These are phyloP conservation scores for Metaphire vulgaris DNA, from an alignment of 1,140 invertebrate genomes.

Conservation along the genomic window DNA sequence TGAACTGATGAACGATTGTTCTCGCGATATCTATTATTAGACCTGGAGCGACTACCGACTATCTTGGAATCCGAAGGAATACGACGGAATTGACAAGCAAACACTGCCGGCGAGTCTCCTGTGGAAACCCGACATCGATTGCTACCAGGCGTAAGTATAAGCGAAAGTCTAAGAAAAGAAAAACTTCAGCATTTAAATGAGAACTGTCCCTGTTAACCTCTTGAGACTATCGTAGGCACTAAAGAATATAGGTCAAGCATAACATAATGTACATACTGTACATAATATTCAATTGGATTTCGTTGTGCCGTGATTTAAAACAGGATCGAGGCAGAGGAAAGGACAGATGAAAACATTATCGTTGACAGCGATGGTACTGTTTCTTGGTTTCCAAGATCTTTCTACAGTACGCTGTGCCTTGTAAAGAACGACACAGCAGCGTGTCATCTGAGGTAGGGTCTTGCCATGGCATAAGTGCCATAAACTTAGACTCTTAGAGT, in stretches of 20 bases:
- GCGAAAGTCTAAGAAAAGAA: no score
- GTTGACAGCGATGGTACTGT: not conserved
- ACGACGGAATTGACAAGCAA: constrained; percentile 47
- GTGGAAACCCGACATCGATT: constrained; percentile 52
- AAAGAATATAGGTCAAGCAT: no score
- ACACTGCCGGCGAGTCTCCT: constrained; percentile 47
- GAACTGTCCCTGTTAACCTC: no score
- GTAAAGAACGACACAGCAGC: not conserved
- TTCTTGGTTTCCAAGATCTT: not conserved
- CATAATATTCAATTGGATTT: no score
- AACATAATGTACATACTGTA: no score
- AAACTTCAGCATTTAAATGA: no score
- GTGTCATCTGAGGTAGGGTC: not conserved
- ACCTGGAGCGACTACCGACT: constrained; percentile 52
- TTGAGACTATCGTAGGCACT: no score
- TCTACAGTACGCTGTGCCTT: not conserved
- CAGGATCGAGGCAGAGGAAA: not conserved
- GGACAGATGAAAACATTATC: not conserved
- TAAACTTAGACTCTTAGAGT: no score
- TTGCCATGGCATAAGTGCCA: no score
- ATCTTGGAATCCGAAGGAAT: constrained; percentile 47
- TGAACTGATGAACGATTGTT: no score
- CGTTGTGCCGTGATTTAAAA: no score
- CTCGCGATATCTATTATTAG: constrained; percentile 43
- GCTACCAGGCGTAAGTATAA: constrained; percentile 49